phyloP scores from a whole-genome alignment of 2,797 vertebrate species.

The Pangasius djambal region DNA sequence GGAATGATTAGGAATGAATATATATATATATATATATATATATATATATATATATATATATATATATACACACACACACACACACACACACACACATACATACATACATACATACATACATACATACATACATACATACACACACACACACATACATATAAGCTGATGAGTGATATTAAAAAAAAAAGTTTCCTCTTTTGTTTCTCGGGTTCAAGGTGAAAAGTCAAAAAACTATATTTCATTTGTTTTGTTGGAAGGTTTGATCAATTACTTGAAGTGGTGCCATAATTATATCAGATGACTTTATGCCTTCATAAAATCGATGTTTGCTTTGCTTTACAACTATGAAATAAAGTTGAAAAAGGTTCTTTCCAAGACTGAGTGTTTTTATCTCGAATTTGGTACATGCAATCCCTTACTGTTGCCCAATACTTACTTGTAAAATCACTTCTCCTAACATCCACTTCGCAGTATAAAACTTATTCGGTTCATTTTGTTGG shows the following conservation, averaged over 20 bases:
- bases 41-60: background rate
- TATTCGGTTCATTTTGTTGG: background rate
- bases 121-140: conserved; percentile 18
- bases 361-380: conserved; percentile 62
- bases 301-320: conserved; percentile 89
- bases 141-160: conserved; percentile 37
- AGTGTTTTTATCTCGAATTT: conserved; percentile 31
- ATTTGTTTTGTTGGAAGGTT: conserved; percentile 66
- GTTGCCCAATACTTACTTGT: background rate
- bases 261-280: conserved; percentile 79
- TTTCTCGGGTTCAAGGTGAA: conserved; percentile 45
- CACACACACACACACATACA: too few species aligned
- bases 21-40: conserved; percentile 28
- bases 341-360: conserved; percentile 79
- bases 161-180: conserved; percentile 70
- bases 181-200: conserved; percentile 22
- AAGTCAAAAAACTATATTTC: conserved; percentile 43
- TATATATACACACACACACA: too few species aligned
- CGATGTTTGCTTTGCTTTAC: conserved; percentile 94
- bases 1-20: background rate
- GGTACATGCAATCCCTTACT: background rate
- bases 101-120: too few species aligned
- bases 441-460: background rate
- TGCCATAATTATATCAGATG: conserved; percentile 80
- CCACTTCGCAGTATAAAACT: background rate